These are phyloP conservation scores for Oenanthe oenanthe DNA, from an alignment of 2,113 vertebrate genomes.

Conservation along the genomic window DNA sequence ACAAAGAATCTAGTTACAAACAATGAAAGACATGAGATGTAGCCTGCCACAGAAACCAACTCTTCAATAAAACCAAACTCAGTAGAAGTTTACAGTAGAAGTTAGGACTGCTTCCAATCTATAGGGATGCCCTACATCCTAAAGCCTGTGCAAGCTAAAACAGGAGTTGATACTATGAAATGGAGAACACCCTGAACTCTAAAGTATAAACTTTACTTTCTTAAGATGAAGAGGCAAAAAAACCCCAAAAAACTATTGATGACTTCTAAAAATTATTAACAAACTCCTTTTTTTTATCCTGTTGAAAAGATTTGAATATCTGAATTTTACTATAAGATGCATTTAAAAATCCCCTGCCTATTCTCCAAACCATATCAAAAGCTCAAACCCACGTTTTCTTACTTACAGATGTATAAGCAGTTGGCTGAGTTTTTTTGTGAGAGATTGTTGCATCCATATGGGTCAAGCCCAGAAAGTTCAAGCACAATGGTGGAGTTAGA, in stretches of 20 bases:
- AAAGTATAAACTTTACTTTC: background rate
- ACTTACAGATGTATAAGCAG: slow-evolving; percentile 93
- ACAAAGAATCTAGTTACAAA: background rate
- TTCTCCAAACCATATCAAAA: background rate
- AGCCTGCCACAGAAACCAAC: background rate
- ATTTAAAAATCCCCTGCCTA: background rate
- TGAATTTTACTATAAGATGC: background rate
- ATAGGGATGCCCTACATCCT: fast-evolving
- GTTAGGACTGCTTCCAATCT: background rate
- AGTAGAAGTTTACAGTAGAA: background rate
- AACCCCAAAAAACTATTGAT: background rate
- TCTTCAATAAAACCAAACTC: background rate
- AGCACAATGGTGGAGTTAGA: slow-evolving; percentile 92
- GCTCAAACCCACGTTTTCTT: background rate
- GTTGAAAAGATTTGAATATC: background rate
- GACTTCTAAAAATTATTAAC: background rate
- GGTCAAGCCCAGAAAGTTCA: slow-evolving; percentile 94
- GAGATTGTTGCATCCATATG: slow-evolving; percentile 94
- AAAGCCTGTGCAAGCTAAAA: background rate
- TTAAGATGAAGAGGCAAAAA: background rate
- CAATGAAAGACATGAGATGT: background rate
- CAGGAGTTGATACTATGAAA: background rate
- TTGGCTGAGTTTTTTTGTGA: slow-evolving; percentile 83
- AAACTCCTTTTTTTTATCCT: background rate
- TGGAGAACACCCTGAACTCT: background rate